Conservation (phyloP, 2,888 invertebrate genomes). For the Brachyopa scutellaris region DNA sequence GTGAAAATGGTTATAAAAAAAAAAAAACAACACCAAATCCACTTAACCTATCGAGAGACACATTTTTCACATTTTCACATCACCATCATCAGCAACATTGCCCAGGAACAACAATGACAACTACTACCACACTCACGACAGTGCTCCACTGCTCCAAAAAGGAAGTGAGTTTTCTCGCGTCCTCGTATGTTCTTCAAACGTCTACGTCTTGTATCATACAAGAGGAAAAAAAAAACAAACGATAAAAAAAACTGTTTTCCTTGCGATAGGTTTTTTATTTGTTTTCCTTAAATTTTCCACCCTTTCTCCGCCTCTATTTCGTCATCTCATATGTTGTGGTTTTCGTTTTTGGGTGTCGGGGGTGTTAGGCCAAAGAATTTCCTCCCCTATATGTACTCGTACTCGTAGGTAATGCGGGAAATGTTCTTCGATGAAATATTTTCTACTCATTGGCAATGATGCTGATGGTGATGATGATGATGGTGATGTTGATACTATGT, state of each 20-base stretch:
- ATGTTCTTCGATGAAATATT: slow-evolving; percentile 53
- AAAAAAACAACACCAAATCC: slow-evolving; percentile 33
- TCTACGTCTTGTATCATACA: no score
- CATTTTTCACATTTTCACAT: slow-evolving; percentile 54
- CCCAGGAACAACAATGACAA: slow-evolving; percentile 10
- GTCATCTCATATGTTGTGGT: background rate
- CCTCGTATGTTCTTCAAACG: slow-evolving; percentile 14
- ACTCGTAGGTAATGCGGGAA: background rate
- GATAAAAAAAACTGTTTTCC: slow-evolving; percentile 3
- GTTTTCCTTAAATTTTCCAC: background rate
- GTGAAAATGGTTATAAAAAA: background rate
- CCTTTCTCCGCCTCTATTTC: background rate
- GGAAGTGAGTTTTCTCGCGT: slow-evolving; percentile 34
- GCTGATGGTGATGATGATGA: slow-evolving; percentile 59
- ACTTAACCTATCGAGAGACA: slow-evolving; percentile 43
- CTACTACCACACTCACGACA: slow-evolving; percentile 27
- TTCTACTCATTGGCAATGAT: slow-evolving; percentile 47
- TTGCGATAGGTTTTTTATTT: slow-evolving; percentile 1
- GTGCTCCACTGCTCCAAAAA: slow-evolving; percentile 25
- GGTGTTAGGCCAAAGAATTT: no score
- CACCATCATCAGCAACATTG: slow-evolving; percentile 26
- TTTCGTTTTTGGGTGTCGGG: background rate
- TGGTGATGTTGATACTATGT: slow-evolving; percentile 32
- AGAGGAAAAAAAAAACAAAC: no score
- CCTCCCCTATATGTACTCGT: no score